Conservation (phyloP, 2,888 invertebrate genomes). For the Dryobotodes eremita region DNA sequence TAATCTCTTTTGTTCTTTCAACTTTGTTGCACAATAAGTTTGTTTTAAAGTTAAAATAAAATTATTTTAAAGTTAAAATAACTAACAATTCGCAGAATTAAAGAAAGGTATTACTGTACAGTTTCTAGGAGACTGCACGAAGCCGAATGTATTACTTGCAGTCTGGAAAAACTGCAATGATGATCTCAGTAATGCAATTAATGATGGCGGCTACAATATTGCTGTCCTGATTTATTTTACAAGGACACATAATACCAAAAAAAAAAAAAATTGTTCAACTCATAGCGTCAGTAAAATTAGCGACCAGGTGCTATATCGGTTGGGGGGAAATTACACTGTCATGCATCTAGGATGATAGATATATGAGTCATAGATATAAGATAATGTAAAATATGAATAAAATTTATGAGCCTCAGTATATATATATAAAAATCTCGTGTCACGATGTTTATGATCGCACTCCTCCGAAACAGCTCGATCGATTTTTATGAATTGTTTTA, state of each 20-base stretch:
- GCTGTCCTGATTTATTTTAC: neutral
- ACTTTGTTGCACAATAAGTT: constrained; percentile 35
- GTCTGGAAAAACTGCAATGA: neutral
- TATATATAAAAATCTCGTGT: no score
- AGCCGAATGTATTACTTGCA: neutral
- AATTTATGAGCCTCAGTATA: neutral
- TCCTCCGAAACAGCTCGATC: no score
- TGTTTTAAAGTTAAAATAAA: constrained; percentile 28
- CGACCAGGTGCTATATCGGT: neutral
- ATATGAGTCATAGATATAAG: neutral
- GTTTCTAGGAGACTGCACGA: neutral
- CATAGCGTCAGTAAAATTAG: neutral
- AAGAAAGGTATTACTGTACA: neutral
- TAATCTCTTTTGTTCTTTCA: constrained; percentile 38
- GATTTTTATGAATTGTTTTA: no score
- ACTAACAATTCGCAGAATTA: neutral
- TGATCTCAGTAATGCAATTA: neutral
- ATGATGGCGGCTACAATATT: neutral
- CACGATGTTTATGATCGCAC: no score
- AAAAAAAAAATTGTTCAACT: neutral
- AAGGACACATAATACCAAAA: neutral
- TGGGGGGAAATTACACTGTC: neutral
- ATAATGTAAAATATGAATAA: neutral
- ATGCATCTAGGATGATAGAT: neutral
- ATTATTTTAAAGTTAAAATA: neutral